A percentile compares a stretch with the other conserved stretches of the same genome.
phyloP scores from a whole-genome alignment of 2,797 vertebrate species.

The Melanotaenia parkinsoni region DNA sequence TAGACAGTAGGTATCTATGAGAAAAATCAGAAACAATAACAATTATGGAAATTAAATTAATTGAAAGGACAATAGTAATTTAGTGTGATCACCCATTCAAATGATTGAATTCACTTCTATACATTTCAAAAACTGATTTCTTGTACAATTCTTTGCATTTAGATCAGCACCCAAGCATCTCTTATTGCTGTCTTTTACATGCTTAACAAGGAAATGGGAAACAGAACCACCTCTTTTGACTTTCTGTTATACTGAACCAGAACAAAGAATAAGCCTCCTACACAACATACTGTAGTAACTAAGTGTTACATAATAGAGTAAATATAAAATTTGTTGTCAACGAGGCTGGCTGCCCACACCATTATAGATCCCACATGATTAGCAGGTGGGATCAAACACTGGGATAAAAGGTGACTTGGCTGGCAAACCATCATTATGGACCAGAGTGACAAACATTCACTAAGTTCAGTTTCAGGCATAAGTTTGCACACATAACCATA shows the following conservation, averaged over 20 bases:
- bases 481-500: neutral
- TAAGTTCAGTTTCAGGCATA: neutral
- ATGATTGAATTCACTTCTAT: too few species aligned
- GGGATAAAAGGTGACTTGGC: neutral
- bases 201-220: neutral
- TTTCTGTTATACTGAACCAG: too few species aligned
- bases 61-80: too few species aligned
- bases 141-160: neutral
- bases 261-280: neutral
- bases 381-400: conserved; percentile 17
- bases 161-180: neutral
- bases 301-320: conserved; percentile 4
- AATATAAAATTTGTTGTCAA: neutral
- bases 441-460: neutral
- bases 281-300: neutral
- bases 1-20: too few species aligned
- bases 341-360: neutral
- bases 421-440: neutral
- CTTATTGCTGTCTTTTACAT: neutral
- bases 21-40: too few species aligned
- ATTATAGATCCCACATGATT: neutral
- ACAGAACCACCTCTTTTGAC: neutral
- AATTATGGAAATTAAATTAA: too few species aligned
- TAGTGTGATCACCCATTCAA: too few species aligned
- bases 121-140: too few species aligned